Evolutionary conservation across 2,888 invertebrate species (phyloP).

Genomic region (Polydrusus tereticollis): DNA sequence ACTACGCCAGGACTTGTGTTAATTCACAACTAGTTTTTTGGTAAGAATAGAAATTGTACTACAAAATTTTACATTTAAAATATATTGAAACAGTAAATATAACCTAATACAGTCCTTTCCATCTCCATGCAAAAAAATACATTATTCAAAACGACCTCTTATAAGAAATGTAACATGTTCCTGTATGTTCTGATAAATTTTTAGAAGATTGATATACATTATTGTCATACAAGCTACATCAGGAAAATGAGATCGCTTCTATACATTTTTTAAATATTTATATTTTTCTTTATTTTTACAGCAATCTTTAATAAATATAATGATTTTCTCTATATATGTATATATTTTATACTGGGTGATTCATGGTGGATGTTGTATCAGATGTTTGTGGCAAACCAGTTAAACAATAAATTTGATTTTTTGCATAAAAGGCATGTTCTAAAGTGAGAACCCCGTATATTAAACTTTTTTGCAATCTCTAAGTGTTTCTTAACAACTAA

Average conservation of each 20-base stretch:
- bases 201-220: slow-evolving; percentile 40
- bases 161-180: slow-evolving; percentile 28
- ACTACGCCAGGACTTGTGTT: too few species aligned
- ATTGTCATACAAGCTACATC: slow-evolving; percentile 40
- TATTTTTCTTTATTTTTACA: slow-evolving; percentile 5
- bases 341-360: too few species aligned
- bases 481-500: too few species aligned
- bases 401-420: too few species aligned
- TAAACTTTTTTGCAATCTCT: too few species aligned
- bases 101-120: slow-evolving; percentile 46
- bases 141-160: slow-evolving; percentile 37
- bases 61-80: slow-evolving; percentile 44
- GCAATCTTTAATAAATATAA: background rate
- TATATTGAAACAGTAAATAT: slow-evolving; percentile 49
- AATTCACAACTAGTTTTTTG: background rate
- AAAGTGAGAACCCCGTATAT: too few species aligned
- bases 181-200: slow-evolving; percentile 40
- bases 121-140: slow-evolving; percentile 38
- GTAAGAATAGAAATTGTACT: background rate
- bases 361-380: too few species aligned
- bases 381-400: too few species aligned
- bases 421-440: too few species aligned
- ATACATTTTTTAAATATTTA: slow-evolving; percentile 21
- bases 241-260: slow-evolving; percentile 39
- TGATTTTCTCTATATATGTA: too few species aligned